These are phyloP conservation scores for Coilia nasus DNA, from an alignment of 2,797 vertebrate species.

Conservation along the genomic window DNA sequence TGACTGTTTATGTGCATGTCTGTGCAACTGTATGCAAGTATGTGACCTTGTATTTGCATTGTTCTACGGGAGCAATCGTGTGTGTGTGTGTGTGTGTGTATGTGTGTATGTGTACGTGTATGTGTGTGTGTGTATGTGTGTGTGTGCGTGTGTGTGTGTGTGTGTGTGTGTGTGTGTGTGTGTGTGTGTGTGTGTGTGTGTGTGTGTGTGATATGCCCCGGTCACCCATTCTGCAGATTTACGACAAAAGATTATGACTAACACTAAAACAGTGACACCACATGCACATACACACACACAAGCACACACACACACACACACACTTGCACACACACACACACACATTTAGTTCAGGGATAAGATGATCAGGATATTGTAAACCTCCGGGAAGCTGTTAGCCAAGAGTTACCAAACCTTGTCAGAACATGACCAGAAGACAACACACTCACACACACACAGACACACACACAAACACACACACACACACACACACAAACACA, in stretches of 20 bases:
- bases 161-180: slow-evolving; percentile 6
- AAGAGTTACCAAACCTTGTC: not conserved
- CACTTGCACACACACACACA: not conserved
- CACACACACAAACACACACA: not conserved
- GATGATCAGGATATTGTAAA: not conserved
- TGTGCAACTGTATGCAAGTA: no score
- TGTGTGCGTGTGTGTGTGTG: not conserved
- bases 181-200: not conserved
- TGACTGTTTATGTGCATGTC: no score
- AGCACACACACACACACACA: not conserved
- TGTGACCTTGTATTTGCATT: no score
- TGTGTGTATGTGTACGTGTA: no score
- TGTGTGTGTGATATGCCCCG: not conserved
- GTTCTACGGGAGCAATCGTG: no score
- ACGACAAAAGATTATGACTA: no score
- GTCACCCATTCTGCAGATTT: no score
- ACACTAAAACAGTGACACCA: no score
- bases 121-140: not conserved
- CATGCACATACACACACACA: not conserved
- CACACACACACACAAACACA: not conserved
- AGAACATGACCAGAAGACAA: not conserved
- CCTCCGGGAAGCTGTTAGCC: not conserved
- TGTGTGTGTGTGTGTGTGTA: no score
- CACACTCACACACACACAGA: not conserved
- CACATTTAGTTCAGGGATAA: not conserved